These are phyloP conservation scores for Glaucomys volans DNA, from an alignment of 2,113 vertebrate species.

Conservation along the genomic window DNA sequence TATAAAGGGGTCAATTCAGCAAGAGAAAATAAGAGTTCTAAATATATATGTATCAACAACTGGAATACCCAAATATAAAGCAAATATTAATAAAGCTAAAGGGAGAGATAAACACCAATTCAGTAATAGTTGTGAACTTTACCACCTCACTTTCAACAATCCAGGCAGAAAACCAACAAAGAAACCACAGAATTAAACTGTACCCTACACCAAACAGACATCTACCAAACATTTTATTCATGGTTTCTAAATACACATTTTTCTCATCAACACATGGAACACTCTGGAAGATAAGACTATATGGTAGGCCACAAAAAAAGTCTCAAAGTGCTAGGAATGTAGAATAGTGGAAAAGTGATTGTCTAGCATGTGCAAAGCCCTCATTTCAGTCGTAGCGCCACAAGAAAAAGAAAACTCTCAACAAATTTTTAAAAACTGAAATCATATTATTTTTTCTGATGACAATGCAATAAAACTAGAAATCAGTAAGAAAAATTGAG, in stretches of 20 bases:
- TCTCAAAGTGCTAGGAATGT: too few species aligned
- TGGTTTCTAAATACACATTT: background rate
- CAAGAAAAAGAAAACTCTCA: background rate
- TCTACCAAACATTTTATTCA: background rate
- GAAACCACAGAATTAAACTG: background rate
- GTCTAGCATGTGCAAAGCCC: too few species aligned
- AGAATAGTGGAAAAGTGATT: too few species aligned
- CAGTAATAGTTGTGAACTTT: background rate
- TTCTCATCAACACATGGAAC: background rate
- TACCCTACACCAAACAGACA: background rate
- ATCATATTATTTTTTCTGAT: background rate
- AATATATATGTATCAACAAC: background rate
- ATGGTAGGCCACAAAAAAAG: too few species aligned
- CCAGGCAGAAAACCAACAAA: background rate
- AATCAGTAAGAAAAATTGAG: background rate
- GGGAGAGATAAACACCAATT: background rate
- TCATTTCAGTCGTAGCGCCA: too few species aligned
- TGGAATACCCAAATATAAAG: background rate
- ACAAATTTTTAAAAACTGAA: background rate
- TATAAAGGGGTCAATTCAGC: background rate
- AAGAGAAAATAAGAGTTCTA: background rate
- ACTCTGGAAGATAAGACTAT: too few species aligned
- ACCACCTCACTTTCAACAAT: background rate
- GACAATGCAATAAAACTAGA: background rate
- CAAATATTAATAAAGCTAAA: background rate